Conservation (phyloP, 2,888 invertebrate genomes). For the Apoda limacodes region DNA sequence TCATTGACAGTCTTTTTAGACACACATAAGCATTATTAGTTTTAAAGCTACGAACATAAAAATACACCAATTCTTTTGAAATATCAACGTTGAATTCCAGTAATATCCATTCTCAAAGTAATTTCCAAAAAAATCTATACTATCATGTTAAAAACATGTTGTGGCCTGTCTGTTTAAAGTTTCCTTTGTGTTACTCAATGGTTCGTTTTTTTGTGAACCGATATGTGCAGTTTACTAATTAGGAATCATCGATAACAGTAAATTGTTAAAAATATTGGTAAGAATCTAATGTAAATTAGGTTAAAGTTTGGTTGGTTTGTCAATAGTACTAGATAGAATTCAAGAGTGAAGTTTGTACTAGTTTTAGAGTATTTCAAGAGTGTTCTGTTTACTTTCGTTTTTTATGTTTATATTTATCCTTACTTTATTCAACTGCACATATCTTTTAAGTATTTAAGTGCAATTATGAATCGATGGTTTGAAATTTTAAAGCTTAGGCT, state of each 20-base stretch:
- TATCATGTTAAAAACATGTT: slow-evolving; percentile 24
- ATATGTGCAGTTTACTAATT: slow-evolving; percentile 5
- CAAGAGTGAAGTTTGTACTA: slow-evolving; percentile 10
- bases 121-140: slow-evolving; percentile 8
- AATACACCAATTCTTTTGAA: slow-evolving; percentile 12
- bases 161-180: slow-evolving; percentile 38
- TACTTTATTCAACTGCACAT: slow-evolving; percentile 7
- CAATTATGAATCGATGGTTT: too few relatives aligned
- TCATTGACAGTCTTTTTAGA: not conserved
- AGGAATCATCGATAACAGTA: slow-evolving; percentile 5
- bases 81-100: slow-evolving; percentile 11
- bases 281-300: slow-evolving; percentile 2
- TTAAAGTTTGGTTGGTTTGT: slow-evolving; percentile 6
- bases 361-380: slow-evolving; percentile 21
- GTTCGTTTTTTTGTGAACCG: slow-evolving; percentile 21
- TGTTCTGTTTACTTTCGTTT: slow-evolving; percentile 18
- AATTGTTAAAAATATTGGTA: slow-evolving; percentile 2
- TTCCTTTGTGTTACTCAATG: slow-evolving; percentile 36
- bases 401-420: slow-evolving; percentile 3
- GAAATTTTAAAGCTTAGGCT: too few relatives aligned
- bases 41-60: slow-evolving; percentile 7
- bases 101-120: slow-evolving; percentile 4
- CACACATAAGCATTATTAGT: slow-evolving; percentile 4
- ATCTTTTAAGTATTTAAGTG: slow-evolving; percentile 19
- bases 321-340: slow-evolving; percentile 7